Percentiles rank a stretch among this genome's conserved stretches.
These are phyloP conservation scores for Xanthorhoe spadicearia DNA, from an alignment of 2,888 invertebrate species.

Conservation along the genomic window DNA sequence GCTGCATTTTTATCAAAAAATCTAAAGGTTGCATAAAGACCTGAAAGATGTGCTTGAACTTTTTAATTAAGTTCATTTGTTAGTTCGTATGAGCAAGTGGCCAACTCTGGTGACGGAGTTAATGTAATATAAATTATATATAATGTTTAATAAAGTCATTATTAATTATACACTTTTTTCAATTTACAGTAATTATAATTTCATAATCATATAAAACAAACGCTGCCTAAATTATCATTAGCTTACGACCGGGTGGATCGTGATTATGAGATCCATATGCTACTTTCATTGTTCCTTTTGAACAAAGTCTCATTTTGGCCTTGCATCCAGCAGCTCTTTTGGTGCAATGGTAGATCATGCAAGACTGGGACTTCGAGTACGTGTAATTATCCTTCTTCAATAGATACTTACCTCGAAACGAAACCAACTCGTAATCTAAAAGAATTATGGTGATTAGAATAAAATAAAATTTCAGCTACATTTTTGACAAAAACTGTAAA, in stretches of 20 bases:
- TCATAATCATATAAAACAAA: too few relatives aligned
- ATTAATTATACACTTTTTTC: too few relatives aligned
- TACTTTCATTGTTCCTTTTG: neutral
- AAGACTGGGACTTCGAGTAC: slow-evolving; percentile 31
- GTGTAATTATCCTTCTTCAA: slow-evolving; percentile 51
- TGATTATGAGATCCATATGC: neutral
- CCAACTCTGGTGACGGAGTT: too few relatives aligned
- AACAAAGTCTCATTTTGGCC: neutral
- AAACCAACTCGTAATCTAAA: slow-evolving; percentile 32
- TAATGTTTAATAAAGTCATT: too few relatives aligned
- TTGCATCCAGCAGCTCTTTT: slow-evolving; percentile 28
- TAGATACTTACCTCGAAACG: slow-evolving; percentile 21
- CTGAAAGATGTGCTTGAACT: too few relatives aligned
- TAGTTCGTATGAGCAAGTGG: too few relatives aligned
- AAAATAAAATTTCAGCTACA: neutral
- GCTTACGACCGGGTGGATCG: neutral
- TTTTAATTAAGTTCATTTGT: too few relatives aligned
- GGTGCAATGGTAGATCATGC: slow-evolving; percentile 47
- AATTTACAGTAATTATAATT: too few relatives aligned
- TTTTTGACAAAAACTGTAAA: neutral
- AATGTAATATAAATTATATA: too few relatives aligned
- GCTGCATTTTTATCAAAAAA: neutral
- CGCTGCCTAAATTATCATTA: too few relatives aligned
- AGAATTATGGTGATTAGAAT: neutral
- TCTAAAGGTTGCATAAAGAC: too few relatives aligned